Conservation (phyloP, 2,888 invertebrate species). For the Brachynemurus nebulosus region DNA sequence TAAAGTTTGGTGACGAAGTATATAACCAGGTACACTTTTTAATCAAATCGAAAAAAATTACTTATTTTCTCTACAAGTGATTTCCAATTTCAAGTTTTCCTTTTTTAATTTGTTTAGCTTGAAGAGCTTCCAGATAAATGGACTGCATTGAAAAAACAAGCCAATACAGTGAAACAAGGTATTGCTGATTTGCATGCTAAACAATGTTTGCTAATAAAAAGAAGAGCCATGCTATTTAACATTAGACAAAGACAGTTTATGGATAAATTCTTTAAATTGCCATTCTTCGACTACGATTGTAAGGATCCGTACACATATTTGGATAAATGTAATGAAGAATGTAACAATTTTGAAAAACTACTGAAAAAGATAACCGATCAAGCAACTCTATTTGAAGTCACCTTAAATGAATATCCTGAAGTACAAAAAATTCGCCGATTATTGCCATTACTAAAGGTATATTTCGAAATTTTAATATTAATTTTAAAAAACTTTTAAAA, state of each 20-base stretch:
- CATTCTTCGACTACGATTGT: slow-evolving; percentile 48
- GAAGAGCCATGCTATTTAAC: slow-evolving; percentile 68
- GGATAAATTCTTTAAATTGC: slow-evolving; percentile 49
- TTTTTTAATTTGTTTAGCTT: slow-evolving; percentile 34
- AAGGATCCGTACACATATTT: slow-evolving; percentile 51
- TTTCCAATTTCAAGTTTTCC: too few species aligned
- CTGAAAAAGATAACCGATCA: slow-evolving; percentile 53
- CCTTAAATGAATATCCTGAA: slow-evolving; percentile 67
- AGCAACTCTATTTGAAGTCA: slow-evolving; percentile 73
- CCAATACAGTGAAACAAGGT: slow-evolving; percentile 67
- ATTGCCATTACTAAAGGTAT: slow-evolving; percentile 55
- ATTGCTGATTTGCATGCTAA: slow-evolving; percentile 80
- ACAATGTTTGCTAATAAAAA: slow-evolving; percentile 76
- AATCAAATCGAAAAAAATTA: too few species aligned
- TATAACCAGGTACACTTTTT: slow-evolving; percentile 45
- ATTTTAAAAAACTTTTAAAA: too few species aligned
- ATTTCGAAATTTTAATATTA: too few species aligned
- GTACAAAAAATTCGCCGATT: slow-evolving; percentile 63
- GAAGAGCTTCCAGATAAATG: slow-evolving; percentile 79
- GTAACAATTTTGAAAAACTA: slow-evolving; percentile 52
- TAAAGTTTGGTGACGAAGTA: slow-evolving; percentile 69
- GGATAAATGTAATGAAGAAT: slow-evolving; percentile 52
- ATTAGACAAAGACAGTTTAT: slow-evolving; percentile 62
- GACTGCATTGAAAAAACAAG: slow-evolving; percentile 71
- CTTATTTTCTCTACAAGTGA: too few species aligned